These are phyloP conservation scores for Aphis craccivora DNA, from an alignment of 1,140 invertebrate genomes.

Conservation along the genomic window DNA sequence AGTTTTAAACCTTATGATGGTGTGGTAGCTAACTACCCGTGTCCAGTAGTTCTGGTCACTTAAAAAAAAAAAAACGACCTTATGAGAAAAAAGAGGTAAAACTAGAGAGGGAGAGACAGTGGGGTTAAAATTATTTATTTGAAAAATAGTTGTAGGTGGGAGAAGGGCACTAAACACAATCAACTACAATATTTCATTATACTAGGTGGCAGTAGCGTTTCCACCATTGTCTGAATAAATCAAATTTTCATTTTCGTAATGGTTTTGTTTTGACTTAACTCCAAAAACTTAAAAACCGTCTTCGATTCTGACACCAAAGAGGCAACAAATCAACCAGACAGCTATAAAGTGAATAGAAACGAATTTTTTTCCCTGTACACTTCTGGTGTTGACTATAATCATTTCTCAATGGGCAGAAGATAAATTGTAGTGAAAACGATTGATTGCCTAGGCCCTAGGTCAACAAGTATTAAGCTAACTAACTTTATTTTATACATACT, in stretches of 20 bases:
- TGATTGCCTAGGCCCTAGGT: not conserved
- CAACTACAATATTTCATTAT: slow-evolving; percentile 34
- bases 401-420: not conserved
- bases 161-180: not conserved
- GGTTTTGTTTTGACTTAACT: slow-evolving; percentile 56
- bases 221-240: slow-evolving; percentile 53
- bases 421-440: slow-evolving; percentile 28
- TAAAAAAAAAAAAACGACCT: not conserved
- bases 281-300: slow-evolving; percentile 57
- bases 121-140: slow-evolving; percentile 39
- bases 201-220: not conserved
- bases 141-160: not conserved
- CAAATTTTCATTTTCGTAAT: slow-evolving; percentile 58
- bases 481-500: not conserved
- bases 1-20: not conserved
- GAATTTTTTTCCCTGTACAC: slow-evolving; percentile 16
- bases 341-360: slow-evolving; percentile 46
- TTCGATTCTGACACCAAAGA: slow-evolving; percentile 8
- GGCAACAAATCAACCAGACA: slow-evolving; percentile 52
- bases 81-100: slow-evolving; percentile 30
- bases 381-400: slow-evolving; percentile 5
- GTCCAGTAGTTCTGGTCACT: slow-evolving; percentile 32
- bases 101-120: not conserved
- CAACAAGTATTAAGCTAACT: not conserved
- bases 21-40: not conserved